Evolutionary conservation across 2,113 vertebrate genomes (phyloP).

Genomic region (Dicerorhinus sumatrensis): DNA sequence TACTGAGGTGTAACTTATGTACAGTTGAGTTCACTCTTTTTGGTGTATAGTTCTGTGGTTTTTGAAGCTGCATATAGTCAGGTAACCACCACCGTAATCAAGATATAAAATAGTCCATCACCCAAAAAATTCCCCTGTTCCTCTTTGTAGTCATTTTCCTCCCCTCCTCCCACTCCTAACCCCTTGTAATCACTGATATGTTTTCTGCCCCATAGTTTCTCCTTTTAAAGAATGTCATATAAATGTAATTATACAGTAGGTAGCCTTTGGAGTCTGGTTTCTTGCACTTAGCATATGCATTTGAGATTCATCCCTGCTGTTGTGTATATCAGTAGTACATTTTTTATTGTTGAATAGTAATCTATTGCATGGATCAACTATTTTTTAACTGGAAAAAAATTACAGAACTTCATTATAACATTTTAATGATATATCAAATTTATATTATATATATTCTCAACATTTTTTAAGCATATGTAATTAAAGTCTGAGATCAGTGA

Average conservation of each 20-base stretch:
- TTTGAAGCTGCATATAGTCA: background rate
- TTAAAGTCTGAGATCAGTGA: background rate
- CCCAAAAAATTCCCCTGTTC: background rate
- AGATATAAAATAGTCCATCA: background rate
- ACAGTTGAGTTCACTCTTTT: background rate
- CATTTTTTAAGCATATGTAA: background rate
- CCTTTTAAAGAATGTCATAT: background rate
- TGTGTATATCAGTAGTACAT: background rate
- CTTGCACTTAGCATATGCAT: background rate
- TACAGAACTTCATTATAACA: background rate
- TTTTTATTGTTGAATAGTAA: background rate
- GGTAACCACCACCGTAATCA: background rate
- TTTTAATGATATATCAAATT: background rate
- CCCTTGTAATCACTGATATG: background rate
- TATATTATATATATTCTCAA: background rate
- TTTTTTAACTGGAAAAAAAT: slow-evolving; percentile 18
- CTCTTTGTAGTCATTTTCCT: background rate
- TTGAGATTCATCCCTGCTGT: background rate
- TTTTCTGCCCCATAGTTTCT: background rate
- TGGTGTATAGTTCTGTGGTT: background rate
- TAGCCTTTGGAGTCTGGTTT: background rate
- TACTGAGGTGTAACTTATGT: background rate
- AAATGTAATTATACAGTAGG: background rate
- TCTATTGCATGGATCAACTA: background rate
- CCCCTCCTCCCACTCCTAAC: background rate